phyloP scores from a whole-genome alignment of 2,113 vertebrate species.

The Amblyopsis rosae region DNA sequence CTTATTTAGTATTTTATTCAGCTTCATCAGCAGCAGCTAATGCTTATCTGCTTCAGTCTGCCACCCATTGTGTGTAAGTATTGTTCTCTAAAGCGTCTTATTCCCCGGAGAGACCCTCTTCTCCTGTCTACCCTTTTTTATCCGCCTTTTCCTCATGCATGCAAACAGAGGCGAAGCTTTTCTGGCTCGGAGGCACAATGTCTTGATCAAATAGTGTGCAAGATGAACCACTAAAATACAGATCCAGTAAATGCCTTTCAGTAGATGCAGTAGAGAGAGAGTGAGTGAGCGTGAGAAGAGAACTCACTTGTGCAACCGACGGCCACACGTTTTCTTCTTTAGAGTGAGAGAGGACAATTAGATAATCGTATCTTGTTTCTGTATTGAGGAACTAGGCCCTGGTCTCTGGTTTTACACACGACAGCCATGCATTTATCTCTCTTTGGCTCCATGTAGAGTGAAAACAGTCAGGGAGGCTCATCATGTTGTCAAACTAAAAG shows the following conservation, averaged over 20 bases:
- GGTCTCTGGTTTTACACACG: conserved; percentile 1
- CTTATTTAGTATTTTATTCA: conserved; percentile 48
- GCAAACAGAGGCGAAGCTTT: conserved; percentile 62
- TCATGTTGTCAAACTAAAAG: too few relatives aligned
- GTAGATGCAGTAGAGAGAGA: conserved; percentile 39
- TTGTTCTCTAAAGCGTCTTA: conserved; percentile 4
- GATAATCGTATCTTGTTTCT: not conserved
- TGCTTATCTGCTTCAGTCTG: conserved; percentile 23
- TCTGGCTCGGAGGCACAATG: conserved; percentile 42
- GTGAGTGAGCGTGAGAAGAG: not conserved
- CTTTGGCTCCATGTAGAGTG: not conserved
- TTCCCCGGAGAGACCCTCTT: conserved; percentile 43
- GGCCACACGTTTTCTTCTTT: conserved; percentile 43
- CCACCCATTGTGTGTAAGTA: conserved; percentile 34
- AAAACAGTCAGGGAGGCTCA: too few relatives aligned
- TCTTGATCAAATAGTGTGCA: conserved; percentile 49
- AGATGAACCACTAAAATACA: conserved; percentile 50
- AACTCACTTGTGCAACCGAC: conserved; percentile 42
- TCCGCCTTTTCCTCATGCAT: conserved; percentile 49
- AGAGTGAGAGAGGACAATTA: conserved; percentile 1
- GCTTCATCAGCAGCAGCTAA: conserved; percentile 10
- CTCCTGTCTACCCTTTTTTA: conserved; percentile 53
- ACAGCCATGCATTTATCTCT: not conserved
- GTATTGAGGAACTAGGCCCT: conserved; percentile 14
- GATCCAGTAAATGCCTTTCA: conserved; percentile 37